Evolutionary conservation across 2,888 invertebrate species (phyloP).

Genomic region (Lottia gigantea): DNA sequence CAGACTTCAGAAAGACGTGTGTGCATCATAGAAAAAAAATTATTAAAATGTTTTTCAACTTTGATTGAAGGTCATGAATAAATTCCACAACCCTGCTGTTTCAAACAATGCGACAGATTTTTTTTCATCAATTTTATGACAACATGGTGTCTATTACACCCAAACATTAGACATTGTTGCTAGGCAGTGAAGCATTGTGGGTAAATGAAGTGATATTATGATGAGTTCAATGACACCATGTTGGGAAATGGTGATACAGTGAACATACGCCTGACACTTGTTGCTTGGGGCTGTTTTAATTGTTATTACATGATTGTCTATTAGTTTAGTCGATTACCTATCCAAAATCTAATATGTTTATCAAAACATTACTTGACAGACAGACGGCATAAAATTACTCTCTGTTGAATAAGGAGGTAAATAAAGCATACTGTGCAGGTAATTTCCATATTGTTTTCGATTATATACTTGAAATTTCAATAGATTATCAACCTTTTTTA

Average conservation of each 20-base stretch:
- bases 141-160: constrained; percentile 4
- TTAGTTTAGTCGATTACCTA: constrained; percentile 3
- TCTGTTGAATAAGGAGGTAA: too few relatives aligned
- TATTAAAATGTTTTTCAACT: too few relatives aligned
- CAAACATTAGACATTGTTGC: background rate
- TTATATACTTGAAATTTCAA: too few relatives aligned
- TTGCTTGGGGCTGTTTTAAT: constrained; percentile 1
- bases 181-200: background rate
- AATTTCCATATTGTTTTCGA: too few relatives aligned
- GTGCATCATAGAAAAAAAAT: too few relatives aligned
- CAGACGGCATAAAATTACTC: background rate
- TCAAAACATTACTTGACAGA: constrained; percentile 4
- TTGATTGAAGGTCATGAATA: too few relatives aligned
- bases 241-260: too few relatives aligned
- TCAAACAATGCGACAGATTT: background rate
- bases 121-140: background rate
- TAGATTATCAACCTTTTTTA: too few relatives aligned
- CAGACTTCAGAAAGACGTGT: too few relatives aligned
- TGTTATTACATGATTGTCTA: constrained; percentile 3
- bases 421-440: too few relatives aligned
- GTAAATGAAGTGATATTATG: background rate
- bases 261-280: background rate
- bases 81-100: background rate
- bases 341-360: background rate
- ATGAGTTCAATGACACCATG: background rate